phyloP scores from a whole-genome alignment of 2,113 vertebrate species.

The Ochotona curzoniae region DNA sequence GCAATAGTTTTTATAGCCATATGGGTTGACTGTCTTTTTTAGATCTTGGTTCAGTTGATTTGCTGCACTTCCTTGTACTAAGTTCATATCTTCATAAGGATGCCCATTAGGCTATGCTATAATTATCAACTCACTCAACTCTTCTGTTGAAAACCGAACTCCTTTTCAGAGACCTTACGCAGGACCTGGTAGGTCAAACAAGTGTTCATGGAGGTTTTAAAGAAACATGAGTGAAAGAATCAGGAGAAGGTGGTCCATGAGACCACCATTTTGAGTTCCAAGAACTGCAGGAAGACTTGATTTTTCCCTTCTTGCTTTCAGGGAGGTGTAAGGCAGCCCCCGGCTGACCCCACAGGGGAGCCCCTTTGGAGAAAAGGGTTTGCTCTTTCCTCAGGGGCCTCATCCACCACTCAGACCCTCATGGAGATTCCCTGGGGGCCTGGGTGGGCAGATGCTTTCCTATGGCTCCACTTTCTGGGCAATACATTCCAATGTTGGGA shows the following conservation, averaged over 20 bases:
- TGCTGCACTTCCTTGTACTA: neutral
- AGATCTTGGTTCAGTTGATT: neutral
- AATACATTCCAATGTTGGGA: slow-evolving; percentile 74
- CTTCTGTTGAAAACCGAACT: neutral
- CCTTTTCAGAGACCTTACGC: neutral
- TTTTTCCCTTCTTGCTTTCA: neutral
- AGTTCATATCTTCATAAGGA: neutral
- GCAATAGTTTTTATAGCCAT: slow-evolving; percentile 50
- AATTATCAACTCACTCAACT: neutral
- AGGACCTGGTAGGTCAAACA: neutral
- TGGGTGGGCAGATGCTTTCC: slow-evolving; percentile 63
- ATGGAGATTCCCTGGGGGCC: slow-evolving; percentile 56
- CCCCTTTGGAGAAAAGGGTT: slow-evolving; percentile 5
- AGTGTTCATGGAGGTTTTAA: slow-evolving; percentile 19
- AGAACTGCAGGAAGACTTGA: neutral
- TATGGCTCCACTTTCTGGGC: slow-evolving; percentile 67
- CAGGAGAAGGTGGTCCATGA: neutral
- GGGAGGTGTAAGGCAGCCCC: slow-evolving; percentile 12
- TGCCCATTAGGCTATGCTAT: neutral
- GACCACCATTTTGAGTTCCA: slow-evolving; percentile 21
- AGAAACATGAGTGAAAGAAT: neutral
- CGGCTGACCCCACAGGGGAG: slow-evolving; percentile 52
- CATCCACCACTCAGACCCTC: neutral
- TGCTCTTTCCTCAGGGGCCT: slow-evolving; percentile 48
- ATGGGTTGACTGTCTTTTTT: neutral